Percentiles rank a stretch among this genome's conserved stretches.
Conservation (phyloP, 1,140 invertebrate genomes). For the Saxidomus purpurata region DNA sequence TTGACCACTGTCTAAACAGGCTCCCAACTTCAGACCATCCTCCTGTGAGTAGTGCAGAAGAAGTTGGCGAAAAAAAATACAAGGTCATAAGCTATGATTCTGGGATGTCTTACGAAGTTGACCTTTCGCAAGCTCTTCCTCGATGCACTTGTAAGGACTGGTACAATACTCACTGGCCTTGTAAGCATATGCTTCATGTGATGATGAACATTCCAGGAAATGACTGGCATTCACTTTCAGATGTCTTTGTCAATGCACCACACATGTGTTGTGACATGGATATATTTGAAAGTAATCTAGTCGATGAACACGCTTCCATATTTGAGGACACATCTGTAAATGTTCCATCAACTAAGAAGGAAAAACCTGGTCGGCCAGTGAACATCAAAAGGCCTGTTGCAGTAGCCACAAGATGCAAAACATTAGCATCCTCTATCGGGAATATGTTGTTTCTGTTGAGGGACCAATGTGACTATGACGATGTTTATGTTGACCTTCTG, state of each 20-base stretch:
- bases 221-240: not conserved
- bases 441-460: not conserved
- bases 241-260: not conserved
- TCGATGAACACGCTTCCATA: not conserved
- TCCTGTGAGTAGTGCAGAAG: not conserved
- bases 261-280: slow-evolving; percentile 13
- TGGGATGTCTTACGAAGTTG: not conserved
- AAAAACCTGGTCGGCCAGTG: not conserved
- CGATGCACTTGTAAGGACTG: slow-evolving; percentile 13
- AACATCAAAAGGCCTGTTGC: not conserved
- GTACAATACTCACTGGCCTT: slow-evolving; percentile 22
- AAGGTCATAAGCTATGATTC: not conserved
- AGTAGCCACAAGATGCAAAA: not conserved
- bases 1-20: not conserved
- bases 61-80: not conserved
- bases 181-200: slow-evolving; percentile 35
- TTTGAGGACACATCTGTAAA: not conserved
- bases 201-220: not conserved
- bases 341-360: not conserved
- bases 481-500: slow-evolving; percentile 3
- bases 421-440: not conserved
- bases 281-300: not conserved
- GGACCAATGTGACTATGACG: not conserved
- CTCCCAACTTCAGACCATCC: not conserved
- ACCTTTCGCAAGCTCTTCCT: not conserved